phyloP scores from a whole-genome alignment of 2,888 invertebrate genomes.

The Drosophila phalerata region DNA sequence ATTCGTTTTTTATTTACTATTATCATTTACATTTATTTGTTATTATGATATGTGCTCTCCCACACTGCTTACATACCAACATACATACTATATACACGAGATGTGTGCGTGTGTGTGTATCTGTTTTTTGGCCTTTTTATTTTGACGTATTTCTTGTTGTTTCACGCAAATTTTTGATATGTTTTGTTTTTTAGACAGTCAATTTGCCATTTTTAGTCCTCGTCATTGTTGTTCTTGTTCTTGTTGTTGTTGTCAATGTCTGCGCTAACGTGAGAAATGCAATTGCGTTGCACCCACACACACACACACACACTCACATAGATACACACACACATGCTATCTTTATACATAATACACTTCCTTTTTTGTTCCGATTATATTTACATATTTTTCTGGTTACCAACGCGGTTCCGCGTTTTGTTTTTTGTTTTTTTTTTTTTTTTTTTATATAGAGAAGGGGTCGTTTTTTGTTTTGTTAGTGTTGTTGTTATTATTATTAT shows the following conservation, averaged over 20 bases:
- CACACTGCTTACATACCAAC: not conserved
- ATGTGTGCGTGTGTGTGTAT: slow-evolving; percentile 15
- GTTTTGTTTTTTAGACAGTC: slow-evolving; percentile 71
- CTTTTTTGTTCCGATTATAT: slow-evolving; percentile 49
- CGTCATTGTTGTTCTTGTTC: slow-evolving; percentile 24
- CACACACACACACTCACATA: slow-evolving; percentile 16
- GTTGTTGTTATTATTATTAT: slow-evolving; percentile 47
- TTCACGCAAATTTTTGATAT: slow-evolving; percentile 69
- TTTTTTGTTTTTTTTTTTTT: slow-evolving; percentile 40
- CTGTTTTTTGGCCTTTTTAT: slow-evolving; percentile 46
- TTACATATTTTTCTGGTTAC: slow-evolving; percentile 76
- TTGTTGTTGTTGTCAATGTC: slow-evolving; percentile 45
- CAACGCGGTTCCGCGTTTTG: slow-evolving; percentile 54
- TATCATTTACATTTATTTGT: slow-evolving; percentile 80
- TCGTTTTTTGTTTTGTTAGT: slow-evolving; percentile 48
- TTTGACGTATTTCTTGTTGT: slow-evolving; percentile 40
- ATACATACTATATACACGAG: not conserved
- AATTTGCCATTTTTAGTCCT: slow-evolving; percentile 60
- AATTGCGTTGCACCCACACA: slow-evolving; percentile 66
- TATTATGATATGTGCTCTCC: slow-evolving; percentile 66
- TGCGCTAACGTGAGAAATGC: slow-evolving; percentile 65
- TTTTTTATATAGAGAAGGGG: slow-evolving; percentile 33
- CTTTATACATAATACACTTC: slow-evolving; percentile 26
- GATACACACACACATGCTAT: slow-evolving; percentile 18
- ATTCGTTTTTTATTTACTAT: slow-evolving; percentile 80